A percentile compares a stretch with the other conserved stretches of the same genome.
These are phyloP conservation scores for Coryphaenoides rupestris DNA, from an alignment of 2,113 vertebrate genomes.

Conservation along the genomic window DNA sequence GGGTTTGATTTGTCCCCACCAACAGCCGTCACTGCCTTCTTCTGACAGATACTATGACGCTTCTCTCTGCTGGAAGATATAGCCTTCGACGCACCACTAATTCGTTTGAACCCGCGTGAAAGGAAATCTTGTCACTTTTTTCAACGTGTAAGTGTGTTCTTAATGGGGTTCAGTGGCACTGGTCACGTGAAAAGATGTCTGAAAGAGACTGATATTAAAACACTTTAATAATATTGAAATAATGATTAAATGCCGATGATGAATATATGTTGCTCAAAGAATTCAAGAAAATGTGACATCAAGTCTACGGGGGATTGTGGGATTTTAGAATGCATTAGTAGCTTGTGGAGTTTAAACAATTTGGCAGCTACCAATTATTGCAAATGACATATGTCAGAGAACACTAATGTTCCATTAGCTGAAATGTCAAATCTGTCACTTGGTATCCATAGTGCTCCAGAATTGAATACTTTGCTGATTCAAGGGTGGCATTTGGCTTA, in stretches of 20 bases:
- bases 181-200: slow-evolving; percentile 20
- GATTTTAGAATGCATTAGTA: too few relatives aligned
- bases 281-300: too few relatives aligned
- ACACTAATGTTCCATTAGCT: not conserved
- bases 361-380: not conserved
- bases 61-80: slow-evolving; percentile 32
- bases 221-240: too few relatives aligned
- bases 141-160: slow-evolving; percentile 3
- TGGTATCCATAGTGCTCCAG: not conserved
- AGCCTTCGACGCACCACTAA: slow-evolving; percentile 21
- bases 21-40: slow-evolving; percentile 15
- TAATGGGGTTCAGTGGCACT: slow-evolving; percentile 14
- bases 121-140: slow-evolving; percentile 15
- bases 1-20: too few relatives aligned
- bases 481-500: not conserved
- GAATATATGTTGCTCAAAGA: too few relatives aligned
- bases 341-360: not conserved
- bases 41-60: slow-evolving; percentile 26
- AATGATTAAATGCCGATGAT: too few relatives aligned
- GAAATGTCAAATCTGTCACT: slow-evolving; percentile 9
- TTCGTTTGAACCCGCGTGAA: slow-evolving; percentile 7
- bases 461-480: not conserved
- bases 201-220: not conserved
- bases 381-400: not conserved
- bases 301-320: not conserved